These are phyloP conservation scores for Machaerirhynchus nigripectus DNA, from an alignment of 2,113 vertebrate genomes.

Conservation along the genomic window DNA sequence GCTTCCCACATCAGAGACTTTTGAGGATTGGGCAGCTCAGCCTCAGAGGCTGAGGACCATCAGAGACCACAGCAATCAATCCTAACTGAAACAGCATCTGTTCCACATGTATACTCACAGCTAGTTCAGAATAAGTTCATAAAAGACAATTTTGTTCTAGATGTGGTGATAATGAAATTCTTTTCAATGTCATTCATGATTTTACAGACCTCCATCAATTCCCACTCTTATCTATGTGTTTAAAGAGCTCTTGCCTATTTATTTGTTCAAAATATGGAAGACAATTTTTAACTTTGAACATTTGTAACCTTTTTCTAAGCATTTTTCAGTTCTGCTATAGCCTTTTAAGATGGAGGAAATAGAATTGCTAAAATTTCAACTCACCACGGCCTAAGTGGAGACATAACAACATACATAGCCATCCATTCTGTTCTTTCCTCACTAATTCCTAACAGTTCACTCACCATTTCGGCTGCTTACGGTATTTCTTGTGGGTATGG, in stretches of 20 bases:
- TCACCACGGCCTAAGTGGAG: background rate
- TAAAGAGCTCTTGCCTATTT: background rate
- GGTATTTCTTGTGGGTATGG: background rate
- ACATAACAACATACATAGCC: background rate
- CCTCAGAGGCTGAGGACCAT: background rate
- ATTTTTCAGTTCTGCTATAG: background rate
- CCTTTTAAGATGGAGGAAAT: background rate
- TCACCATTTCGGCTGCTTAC: accelerated
- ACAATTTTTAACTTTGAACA: background rate
- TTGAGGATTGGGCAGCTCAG: background rate
- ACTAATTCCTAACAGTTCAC: background rate
- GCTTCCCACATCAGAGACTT: background rate
- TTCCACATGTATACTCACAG: background rate
- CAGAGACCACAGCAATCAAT: background rate
- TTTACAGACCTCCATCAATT: background rate
- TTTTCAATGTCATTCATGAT: background rate
- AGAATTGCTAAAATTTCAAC: background rate
- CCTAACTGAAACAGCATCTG: background rate
- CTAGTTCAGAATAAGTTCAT: background rate
- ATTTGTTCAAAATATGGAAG: background rate
- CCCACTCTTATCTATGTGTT: too few species aligned
- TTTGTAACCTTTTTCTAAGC: background rate
- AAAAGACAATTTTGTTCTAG: background rate
- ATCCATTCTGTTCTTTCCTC: background rate
- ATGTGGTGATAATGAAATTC: background rate